Base-by-base conservation (phyloP, 2,797 vertebrate species). In the Phaenicophaeus curvirostris region DNA sequence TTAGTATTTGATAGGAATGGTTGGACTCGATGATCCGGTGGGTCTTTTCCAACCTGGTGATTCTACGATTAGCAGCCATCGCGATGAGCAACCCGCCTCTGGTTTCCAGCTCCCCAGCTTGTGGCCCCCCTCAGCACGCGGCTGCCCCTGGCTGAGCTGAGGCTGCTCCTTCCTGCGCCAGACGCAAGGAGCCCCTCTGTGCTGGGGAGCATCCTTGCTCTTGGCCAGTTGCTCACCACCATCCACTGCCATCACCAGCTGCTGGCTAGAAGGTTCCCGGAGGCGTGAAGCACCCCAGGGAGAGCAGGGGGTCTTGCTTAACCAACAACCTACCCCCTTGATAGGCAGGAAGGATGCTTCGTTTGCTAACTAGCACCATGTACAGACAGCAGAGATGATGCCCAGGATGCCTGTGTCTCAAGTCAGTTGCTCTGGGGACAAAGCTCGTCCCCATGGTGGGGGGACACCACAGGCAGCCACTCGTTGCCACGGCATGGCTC, bases 361-460 rank as follows among this genome's bases (percentile, higher is more conserved):
- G 0, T 41, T 25, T 23, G 44, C 21, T 65, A 28, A 78, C 50
- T n/a, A 78, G 13, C 50, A 39, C 16, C 62, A 9, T 1, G 14
- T 4, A 18, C 15, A 23, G 8, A 0, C 28, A 31, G 44, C 33
- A 10, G 55, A 73, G 54, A 6, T 2, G 12, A 11, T 8, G 53
- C 41, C 19, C 24, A 11, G 27, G 33, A 31, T 31, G 20, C 24
- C 0, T 4, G 9, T 0, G 13, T 19, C 21, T 44, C 57, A 5
- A 2, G 59, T 21, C 13, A 13, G 44, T 11, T 4, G 17, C 17
- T 28, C 12, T 0, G 3, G 25, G 11, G 76, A 37, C 63, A 50
- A 18, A 39, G 15, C 28, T 51, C 0, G 0, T 44, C 33, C 53
- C 73, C 3, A 0, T 0, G 14, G 73, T 1, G 1, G 16, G 39